phyloP scores from a whole-genome alignment of 92 coral and sea anemone genomes.

The Anthopleura xanthogrammica region DNA sequence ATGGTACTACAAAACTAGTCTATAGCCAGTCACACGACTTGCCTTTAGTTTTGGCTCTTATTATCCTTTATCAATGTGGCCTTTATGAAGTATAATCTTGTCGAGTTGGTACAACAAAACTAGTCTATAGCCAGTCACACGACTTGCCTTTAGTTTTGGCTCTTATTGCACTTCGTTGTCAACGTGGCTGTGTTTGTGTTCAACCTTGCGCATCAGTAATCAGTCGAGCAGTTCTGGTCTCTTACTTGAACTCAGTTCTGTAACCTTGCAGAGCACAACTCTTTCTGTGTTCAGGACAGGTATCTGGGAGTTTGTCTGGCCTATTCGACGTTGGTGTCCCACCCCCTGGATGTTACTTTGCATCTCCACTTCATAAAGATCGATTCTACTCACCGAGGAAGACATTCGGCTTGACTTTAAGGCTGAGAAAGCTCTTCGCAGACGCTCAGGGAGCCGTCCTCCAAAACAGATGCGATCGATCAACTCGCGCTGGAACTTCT shows the following conservation, averaged over 20 bases:
- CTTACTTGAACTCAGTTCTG: background rate
- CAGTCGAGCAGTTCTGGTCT: background rate
- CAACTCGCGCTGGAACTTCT: conserved; percentile 31
- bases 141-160: too few relatives aligned
- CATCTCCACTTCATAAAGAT: background rate
- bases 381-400: background rate
- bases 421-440: background rate
- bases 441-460: background rate
- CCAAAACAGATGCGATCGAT: conserved; percentile 5
- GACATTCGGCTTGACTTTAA: background rate
- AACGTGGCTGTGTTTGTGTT: background rate
- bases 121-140: too few relatives aligned
- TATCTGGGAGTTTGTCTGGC: background rate
- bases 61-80: too few relatives aligned
- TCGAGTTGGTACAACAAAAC: too few relatives aligned
- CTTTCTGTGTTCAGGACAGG: background rate
- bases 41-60: too few relatives aligned
- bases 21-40: too few relatives aligned
- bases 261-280: background rate
- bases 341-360: background rate
- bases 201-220: too few relatives aligned
- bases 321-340: background rate
- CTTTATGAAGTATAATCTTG: too few relatives aligned
- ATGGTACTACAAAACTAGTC: too few relatives aligned
- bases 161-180: too few relatives aligned